A percentile compares a stretch with the other conserved stretches of the same genome.
phyloP scores from a whole-genome alignment of 2,113 vertebrate species.

The Clinocottus analis region DNA sequence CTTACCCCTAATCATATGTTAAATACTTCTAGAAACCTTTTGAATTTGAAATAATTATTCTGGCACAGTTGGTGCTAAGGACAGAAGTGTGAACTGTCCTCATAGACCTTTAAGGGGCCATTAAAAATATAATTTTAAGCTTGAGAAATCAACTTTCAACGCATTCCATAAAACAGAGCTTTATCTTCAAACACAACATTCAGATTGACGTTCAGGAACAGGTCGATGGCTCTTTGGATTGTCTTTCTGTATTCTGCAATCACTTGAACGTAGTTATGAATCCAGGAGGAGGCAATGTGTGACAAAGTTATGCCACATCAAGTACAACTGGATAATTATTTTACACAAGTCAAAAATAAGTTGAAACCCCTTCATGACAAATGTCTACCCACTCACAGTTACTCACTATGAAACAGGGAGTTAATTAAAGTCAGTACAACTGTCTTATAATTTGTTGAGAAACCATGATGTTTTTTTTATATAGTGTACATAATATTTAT shows the following conservation, averaged over 20 bases:
- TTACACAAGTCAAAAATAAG: slow-evolving; percentile 16
- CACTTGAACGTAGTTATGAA: slow-evolving; percentile 21
- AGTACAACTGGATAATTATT: slow-evolving; percentile 34
- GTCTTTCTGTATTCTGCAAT: slow-evolving; percentile 18
- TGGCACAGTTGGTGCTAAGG: slow-evolving; percentile 40
- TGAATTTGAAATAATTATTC: slow-evolving; percentile 52
- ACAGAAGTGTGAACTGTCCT: slow-evolving; percentile 19
- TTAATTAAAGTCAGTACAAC: slow-evolving; percentile 31
- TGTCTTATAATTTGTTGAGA: too few species aligned
- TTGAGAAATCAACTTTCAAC: slow-evolving; percentile 4
- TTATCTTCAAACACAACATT: neutral
- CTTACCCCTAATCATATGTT: slow-evolving; percentile 53
- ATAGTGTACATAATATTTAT: neutral
- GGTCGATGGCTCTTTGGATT: slow-evolving; percentile 1
- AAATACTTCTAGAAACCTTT: slow-evolving; percentile 60
- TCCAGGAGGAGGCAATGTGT: neutral
- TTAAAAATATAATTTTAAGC: slow-evolving; percentile 31
- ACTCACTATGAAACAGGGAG: slow-evolving; percentile 10
- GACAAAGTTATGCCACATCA: slow-evolving; percentile 18
- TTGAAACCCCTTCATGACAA: slow-evolving; percentile 18
- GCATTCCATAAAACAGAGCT: neutral
- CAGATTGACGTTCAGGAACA: neutral
- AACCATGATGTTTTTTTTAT: slow-evolving; percentile 5
- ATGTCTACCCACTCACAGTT: slow-evolving; percentile 11
- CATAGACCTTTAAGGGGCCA: slow-evolving; percentile 27